phyloP scores from a whole-genome alignment of 2,888 invertebrate genomes.

The Cheilosia vulpina region DNA sequence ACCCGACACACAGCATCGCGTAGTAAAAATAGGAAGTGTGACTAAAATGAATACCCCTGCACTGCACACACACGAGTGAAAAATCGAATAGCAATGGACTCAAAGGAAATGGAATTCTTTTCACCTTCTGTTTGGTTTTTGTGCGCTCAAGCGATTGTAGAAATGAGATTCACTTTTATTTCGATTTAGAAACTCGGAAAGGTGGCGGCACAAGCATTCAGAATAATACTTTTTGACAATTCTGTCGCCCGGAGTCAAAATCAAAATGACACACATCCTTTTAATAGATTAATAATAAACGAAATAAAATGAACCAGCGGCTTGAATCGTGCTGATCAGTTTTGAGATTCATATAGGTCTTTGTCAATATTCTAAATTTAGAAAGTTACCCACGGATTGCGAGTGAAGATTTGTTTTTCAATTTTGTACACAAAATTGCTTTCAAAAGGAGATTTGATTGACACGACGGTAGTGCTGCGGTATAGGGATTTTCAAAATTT shows the following conservation, averaged over 20 bases:
- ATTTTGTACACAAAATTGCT: background rate
- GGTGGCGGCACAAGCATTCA: background rate
- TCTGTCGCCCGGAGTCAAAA: background rate
- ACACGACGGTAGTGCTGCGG: background rate
- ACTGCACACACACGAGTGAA: slow-evolving; percentile 36
- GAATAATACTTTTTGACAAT: background rate
- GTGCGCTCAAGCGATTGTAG: background rate
- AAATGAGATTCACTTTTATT: background rate
- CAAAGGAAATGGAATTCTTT: slow-evolving; percentile 13
- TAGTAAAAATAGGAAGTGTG: slow-evolving; percentile 60
- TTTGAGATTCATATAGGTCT: background rate
- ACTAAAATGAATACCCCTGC: slow-evolving; percentile 45
- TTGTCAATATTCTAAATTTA: slow-evolving; percentile 54
- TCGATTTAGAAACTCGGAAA: background rate
- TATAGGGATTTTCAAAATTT: no score
- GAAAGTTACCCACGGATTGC: slow-evolving; percentile 11
- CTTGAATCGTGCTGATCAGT: slow-evolving; percentile 6
- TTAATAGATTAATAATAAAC: slow-evolving; percentile 30
- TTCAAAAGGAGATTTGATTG: background rate
- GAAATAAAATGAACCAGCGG: background rate
- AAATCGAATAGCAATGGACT: slow-evolving; percentile 9
- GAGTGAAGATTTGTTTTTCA: slow-evolving; percentile 8
- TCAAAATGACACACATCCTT: slow-evolving; percentile 35
- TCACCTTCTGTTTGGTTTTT: background rate
- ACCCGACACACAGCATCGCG: slow-evolving; percentile 34